These are phyloP conservation scores for Zoroaster sp. DNA, from an alignment of 53 echinoderm and acorn worm genomes.

Conservation along the genomic window DNA sequence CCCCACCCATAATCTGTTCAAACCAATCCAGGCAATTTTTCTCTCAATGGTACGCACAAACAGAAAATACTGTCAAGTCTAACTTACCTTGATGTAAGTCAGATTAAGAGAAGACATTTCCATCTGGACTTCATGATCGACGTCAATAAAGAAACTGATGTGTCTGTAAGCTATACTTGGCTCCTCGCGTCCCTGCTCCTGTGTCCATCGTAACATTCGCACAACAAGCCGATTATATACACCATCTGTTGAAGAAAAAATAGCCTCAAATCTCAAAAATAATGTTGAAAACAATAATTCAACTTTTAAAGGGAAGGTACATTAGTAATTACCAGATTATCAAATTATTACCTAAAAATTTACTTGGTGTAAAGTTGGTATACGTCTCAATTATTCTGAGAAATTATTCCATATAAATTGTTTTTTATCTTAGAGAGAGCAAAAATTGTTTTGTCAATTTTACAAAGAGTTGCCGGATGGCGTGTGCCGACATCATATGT, in stretches of 20 bases:
- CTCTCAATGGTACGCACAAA: no score
- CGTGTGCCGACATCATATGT: no score
- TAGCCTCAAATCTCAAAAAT: neutral
- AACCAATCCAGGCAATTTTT: no score
- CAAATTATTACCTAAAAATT: neutral
- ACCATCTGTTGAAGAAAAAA: slow-evolving; percentile 45
- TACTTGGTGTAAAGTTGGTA: neutral
- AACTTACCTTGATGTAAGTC: slow-evolving; percentile 68
- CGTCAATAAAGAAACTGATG: slow-evolving; percentile 58
- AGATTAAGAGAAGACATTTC: slow-evolving; percentile 65
- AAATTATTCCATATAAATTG: no score
- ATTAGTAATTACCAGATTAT: neutral
- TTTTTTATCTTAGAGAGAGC: no score
- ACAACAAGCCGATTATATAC: slow-evolving; percentile 68
- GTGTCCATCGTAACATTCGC: slow-evolving; percentile 67
- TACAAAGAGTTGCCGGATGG: no score
- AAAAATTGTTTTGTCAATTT: no score
- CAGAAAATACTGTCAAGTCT: no score
- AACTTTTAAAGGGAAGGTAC: no score
- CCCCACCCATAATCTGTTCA: no score
- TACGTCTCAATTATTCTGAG: no score
- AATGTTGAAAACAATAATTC: neutral
- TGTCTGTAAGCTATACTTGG: slow-evolving; percentile 55
- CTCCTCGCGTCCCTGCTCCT: slow-evolving; percentile 59
- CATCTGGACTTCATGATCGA: slow-evolving; percentile 62